Evolutionary conservation across 2,888 invertebrate species (phyloP).

Genomic region (Meghimatium bilineatum): DNA sequence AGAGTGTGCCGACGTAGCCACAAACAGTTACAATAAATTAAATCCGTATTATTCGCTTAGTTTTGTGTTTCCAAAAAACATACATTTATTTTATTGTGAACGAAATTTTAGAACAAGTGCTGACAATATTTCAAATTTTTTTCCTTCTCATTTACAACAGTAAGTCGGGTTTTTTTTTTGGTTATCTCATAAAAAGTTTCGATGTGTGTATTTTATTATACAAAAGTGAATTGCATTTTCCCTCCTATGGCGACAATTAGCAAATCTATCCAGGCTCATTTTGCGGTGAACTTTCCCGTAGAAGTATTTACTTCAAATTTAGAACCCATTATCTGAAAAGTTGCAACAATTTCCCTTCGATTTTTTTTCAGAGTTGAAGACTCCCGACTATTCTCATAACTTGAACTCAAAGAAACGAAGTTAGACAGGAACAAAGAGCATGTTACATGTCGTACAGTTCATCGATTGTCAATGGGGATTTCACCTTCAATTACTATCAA

Average conservation of each 20-base stretch:
- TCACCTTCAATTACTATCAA: too few species aligned
- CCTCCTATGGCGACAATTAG: neutral
- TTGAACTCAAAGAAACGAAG: neutral
- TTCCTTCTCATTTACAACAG: neutral
- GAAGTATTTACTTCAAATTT: constrained; percentile 10
- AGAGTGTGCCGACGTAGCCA: too few species aligned
- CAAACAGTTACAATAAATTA: too few species aligned
- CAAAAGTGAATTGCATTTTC: constrained; percentile 8
- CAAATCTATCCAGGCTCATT: neutral
- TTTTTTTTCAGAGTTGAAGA: neutral
- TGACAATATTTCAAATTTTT: too few species aligned
- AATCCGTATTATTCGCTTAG: too few species aligned
- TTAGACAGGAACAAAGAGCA: neutral
- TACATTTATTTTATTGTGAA: too few species aligned
- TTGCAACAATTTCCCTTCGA: constrained; percentile 17
- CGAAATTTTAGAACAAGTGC: too few species aligned
- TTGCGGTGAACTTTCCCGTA: neutral
- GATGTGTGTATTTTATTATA: neutral
- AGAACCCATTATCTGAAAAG: constrained; percentile 1
- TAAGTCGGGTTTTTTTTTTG: neutral
- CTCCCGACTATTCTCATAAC: neutral
- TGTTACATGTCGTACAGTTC: neutral
- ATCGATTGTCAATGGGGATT: neutral
- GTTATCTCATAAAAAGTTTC: too few species aligned
- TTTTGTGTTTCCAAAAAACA: too few species aligned